phyloP scores from a whole-genome alignment of 2,888 invertebrate genomes.

The Papilio elwesi region DNA sequence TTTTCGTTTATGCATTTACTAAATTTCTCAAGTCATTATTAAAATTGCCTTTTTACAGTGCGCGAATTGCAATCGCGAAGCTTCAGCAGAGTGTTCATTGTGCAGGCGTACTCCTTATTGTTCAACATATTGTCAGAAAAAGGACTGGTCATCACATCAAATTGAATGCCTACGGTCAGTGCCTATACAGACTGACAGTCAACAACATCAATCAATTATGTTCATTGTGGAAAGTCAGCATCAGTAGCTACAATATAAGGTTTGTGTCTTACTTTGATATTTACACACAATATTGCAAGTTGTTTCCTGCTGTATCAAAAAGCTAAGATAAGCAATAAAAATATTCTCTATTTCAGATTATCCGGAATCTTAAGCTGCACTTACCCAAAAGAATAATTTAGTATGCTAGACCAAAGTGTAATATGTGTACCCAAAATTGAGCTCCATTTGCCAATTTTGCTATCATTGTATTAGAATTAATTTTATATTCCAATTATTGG shows the following conservation, averaged over 20 bases:
- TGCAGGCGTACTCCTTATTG: constrained; percentile 95
- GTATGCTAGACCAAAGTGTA: constrained; percentile 18
- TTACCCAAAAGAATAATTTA: constrained; percentile 18
- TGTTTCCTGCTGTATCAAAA: too few species aligned
- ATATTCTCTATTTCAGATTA: background rate
- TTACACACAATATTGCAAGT: background rate
- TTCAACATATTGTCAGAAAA: constrained; percentile 94
- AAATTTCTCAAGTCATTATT: background rate
- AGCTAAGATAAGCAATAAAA: too few species aligned
- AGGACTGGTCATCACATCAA: constrained; percentile 94
- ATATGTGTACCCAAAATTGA: constrained; percentile 6
- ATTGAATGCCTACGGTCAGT: constrained; percentile 91
- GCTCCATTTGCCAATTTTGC: constrained; percentile 1
- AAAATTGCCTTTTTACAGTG: constrained; percentile 83
- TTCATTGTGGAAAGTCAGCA: constrained; percentile 91
- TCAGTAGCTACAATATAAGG: constrained; percentile 67
- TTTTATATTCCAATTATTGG: constrained; percentile 19
- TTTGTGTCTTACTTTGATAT: constrained; percentile 15
- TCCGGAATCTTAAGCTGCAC: constrained; percentile 1
- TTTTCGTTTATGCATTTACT: too few species aligned
- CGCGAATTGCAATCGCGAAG: constrained; percentile 95
- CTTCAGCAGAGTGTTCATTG: constrained; percentile 93
- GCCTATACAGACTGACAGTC: constrained; percentile 75
- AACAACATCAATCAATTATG: constrained; percentile 90
- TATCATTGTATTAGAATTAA: constrained; percentile 10